Evolutionary conservation across 2,113 vertebrate species (phyloP), one percentile per base, ranked within the genome.

Genomic region (Mustelus asterias): DNA sequence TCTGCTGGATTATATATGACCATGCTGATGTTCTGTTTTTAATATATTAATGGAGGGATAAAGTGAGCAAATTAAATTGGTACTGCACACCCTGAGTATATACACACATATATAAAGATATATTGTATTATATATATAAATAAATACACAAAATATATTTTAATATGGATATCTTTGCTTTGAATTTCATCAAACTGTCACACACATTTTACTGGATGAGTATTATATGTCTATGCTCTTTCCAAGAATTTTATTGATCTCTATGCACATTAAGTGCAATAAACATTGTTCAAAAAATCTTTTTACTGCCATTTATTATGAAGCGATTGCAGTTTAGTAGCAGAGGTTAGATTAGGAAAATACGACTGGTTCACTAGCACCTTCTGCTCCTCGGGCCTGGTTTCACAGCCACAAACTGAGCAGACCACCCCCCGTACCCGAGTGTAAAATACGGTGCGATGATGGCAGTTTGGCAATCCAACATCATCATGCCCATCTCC

Each of bases 301-400:
- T 93, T 67, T 93, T 93, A 93, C 60, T 93, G n/a, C 89, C 89
- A 93, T 93, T 93, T 65, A n/a, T 93, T 37, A 65, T 65, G 60
- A 93, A 65, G 89, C 18, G 65, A 24, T 67, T 93, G 65, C 63
- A 16, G 58, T 37, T 93, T 93, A 65, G 89, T 16, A 65, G 60
- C 33, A 37, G 1, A 37, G 60, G 7, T n/a, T n/a, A 93, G 89
- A 13, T 93, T 33, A 33, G 54, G 54, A 33, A 60, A 90, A 90
- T 83, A 54, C 29, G 3, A 20, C 16, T 18, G 5, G 33, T 10
- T 65, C 58, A 37, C 33, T 37, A 16, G 89, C 60, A 65, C 33
- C 7, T n/a, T 22, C 78, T 63, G 13, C 88, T 63, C 2, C 72
- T 67, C 14, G 65, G 16, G 18, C 65, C 18, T 18, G 65, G 18